These are phyloP conservation scores for Sporophila hypoxantha DNA, from an alignment of 2,113 vertebrate genomes.

Conservation along the genomic window DNA sequence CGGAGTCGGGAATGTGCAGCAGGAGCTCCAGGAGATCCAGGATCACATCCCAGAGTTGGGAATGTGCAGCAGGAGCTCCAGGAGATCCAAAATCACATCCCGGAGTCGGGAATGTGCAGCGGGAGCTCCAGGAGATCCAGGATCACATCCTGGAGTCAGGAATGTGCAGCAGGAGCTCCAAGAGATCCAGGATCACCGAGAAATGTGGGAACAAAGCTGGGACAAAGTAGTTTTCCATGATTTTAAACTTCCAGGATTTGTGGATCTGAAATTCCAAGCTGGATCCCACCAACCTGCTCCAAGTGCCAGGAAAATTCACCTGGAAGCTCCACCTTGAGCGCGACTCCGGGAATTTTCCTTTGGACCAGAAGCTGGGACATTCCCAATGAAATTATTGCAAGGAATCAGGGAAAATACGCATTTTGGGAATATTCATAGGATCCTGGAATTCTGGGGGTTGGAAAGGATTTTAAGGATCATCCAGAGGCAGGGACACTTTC, in stretches of 20 bases:
- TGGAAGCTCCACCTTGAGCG: neutral
- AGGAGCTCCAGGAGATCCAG: too few relatives aligned
- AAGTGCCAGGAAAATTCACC: neutral
- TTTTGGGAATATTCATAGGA: neutral
- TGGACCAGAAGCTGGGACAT: neutral
- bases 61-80: neutral
- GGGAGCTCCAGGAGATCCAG: neutral
- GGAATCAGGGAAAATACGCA: fast-evolving
- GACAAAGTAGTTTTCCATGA: fast-evolving
- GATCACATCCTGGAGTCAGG: neutral
- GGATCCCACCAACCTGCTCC: fast-evolving
- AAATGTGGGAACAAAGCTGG: fast-evolving
- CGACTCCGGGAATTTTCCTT: neutral
- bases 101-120: neutral
- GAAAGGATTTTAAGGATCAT: neutral
- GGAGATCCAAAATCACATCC: too few relatives aligned
- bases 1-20: too few relatives aligned
- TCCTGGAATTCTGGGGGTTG: neutral
- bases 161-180: too few relatives aligned
- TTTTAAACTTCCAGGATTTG: neutral
- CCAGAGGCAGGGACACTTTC: neutral
- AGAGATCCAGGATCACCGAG: neutral
- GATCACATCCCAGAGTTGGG: neutral
- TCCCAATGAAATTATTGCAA: fast-evolving
- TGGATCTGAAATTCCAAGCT: neutral